Base-by-base conservation (phyloP, 1,140 invertebrate genomes). In the Thereuonema tuberculata region DNA sequence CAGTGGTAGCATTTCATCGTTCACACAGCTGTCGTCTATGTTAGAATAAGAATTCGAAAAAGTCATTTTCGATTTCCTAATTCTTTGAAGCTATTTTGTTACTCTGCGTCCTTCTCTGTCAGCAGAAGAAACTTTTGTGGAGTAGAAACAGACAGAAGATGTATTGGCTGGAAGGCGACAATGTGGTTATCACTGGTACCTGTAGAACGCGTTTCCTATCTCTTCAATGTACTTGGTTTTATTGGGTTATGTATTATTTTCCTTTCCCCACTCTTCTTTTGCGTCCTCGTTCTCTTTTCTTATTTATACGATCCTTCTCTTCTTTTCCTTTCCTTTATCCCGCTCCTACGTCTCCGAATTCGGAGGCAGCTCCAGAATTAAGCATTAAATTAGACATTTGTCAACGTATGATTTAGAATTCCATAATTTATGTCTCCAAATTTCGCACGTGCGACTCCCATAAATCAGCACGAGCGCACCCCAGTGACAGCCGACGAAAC, bases 341-440 rank as follows among this genome's bases (percentile, higher is more conserved):
- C 31, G 17, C 31, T 17, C 31, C 17, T 5, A 9, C 31, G 5
- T 17, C 31, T 9, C 31, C 31, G 31, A 5, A 5, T 37, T 5
- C 31, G 5, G 17, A 37, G 5, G 17, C 31, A 5, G 31, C 31
- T 37, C 31, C 31, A 5, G 31, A 37, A 5, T 37, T 37, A 37
- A 17, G 5, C 5, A 50, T 21, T 5, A n/a, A 50, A 50, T 50
- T 50, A 20, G 48, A 50, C 48, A 50, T 50, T 50, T 50, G 48
- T 50, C 48, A 50, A 21, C n/a, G 9, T 9, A 21, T 50, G 48
- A 50, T 50, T 50, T 50, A 50, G 24, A n/a, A 50, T 50, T 50
- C 48, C 9, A 50, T 50, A 50, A 50, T 50, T 50, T 50, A 50
- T 50, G 48, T 50, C n/a, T 9, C n/a, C 24, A 50, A 12, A 5